These are phyloP conservation scores for Spondyliosoma cantharus DNA, from an alignment of 2,797 vertebrate species.

Conservation along the genomic window DNA sequence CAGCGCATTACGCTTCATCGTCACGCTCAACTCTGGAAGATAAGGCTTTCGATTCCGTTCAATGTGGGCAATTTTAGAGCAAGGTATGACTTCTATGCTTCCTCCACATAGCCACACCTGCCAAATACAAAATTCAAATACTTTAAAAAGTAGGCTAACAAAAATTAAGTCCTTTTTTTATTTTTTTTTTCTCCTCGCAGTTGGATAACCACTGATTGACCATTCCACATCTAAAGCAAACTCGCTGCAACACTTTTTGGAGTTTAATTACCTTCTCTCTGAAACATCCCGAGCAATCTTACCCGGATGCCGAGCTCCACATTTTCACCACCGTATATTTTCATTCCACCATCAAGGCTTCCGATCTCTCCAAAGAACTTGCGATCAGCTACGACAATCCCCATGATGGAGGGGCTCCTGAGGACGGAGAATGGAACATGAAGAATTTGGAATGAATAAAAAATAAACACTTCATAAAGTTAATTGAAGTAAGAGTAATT, in stretches of 20 bases:
- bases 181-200: too few relatives aligned
- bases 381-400: slow-evolving; percentile 85
- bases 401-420: slow-evolving; percentile 88
- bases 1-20: slow-evolving; percentile 90
- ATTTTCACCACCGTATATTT: slow-evolving; percentile 89
- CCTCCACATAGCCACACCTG: slow-evolving; percentile 97
- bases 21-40: slow-evolving; percentile 85
- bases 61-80: slow-evolving; percentile 93
- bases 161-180: too few relatives aligned
- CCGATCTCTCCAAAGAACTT: slow-evolving; percentile 86
- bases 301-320: slow-evolving; percentile 88
- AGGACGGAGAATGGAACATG: background rate
- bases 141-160: background rate
- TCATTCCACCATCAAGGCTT: slow-evolving; percentile 85
- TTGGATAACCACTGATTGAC: too few relatives aligned
- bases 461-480: too few relatives aligned
- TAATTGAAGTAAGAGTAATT: too few relatives aligned
- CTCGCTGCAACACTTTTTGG: background rate
- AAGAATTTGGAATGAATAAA: background rate
- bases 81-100: slow-evolving; percentile 94
- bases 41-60: slow-evolving; percentile 92
- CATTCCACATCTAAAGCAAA: background rate
- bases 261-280: background rate
- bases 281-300: slow-evolving; percentile 12
- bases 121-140: background rate